A percentile compares a stretch with the other conserved stretches of the same genome.
These are phyloP conservation scores for Dromaius novaehollandiae DNA, from an alignment of 2,113 vertebrate species.

Conservation along the genomic window DNA sequence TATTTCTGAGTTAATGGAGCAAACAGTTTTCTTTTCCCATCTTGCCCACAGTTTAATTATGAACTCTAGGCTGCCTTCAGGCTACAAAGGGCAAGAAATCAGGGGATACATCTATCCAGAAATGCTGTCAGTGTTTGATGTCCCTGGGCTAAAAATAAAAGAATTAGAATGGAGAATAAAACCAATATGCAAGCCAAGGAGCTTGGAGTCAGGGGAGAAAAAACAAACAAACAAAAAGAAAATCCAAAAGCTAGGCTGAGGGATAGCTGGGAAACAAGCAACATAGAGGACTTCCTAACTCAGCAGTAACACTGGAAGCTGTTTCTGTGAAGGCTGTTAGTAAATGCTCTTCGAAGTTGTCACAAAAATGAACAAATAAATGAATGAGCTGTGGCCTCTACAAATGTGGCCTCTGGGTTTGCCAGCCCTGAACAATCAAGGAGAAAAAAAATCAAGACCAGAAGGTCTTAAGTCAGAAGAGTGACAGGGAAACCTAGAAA, in stretches of 20 bases:
- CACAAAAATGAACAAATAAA: not conserved
- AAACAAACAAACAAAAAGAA: not conserved
- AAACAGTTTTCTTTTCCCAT: slow-evolving; percentile 20
- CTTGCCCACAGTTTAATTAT: slow-evolving; percentile 30
- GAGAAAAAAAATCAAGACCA: not conserved
- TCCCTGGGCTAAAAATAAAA: slow-evolving; percentile 20
- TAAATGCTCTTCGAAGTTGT: not conserved
- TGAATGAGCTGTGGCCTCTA: not conserved
- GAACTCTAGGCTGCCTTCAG: slow-evolving; percentile 45
- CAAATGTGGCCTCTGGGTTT: not conserved
- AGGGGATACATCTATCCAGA: slow-evolving; percentile 27
- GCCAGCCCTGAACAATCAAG: not conserved
- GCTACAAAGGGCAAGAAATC: slow-evolving; percentile 30
- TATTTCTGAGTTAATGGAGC: slow-evolving; percentile 14
- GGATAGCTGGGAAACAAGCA: not conserved
- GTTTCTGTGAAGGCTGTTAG: not conserved
- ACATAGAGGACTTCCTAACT: not conserved
- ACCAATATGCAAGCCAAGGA: not conserved
- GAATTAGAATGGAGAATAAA: not conserved
- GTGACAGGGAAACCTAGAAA: not conserved
- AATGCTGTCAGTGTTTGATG: slow-evolving; percentile 31
- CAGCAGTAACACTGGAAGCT: not conserved
- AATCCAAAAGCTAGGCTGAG: not conserved
- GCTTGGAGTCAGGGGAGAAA: not conserved
- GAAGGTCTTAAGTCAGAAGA: not conserved